Conservation (phyloP, 2,888 invertebrate genomes). For the Erynnis tages region DNA sequence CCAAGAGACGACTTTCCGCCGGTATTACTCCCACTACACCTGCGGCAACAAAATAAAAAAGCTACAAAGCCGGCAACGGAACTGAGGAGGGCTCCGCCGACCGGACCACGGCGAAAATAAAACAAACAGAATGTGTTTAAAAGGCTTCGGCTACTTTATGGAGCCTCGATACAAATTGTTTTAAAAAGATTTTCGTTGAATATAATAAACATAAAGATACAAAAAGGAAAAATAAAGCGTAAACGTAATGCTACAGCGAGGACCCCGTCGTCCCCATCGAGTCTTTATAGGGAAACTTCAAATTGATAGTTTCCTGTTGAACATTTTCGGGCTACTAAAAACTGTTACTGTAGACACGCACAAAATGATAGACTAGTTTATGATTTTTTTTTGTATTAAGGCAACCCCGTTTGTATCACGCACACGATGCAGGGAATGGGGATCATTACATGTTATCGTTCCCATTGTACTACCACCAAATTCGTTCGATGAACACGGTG, state of each 20-base stretch:
- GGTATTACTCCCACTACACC: constrained; percentile 84
- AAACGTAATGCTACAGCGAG: constrained; percentile 42
- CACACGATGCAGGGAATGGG: constrained; percentile 58
- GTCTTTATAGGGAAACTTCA: constrained; percentile 72
- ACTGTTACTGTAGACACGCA: constrained; percentile 71
- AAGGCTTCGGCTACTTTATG: constrained; percentile 23
- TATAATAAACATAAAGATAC: constrained; percentile 12
- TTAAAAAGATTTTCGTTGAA: constrained; percentile 24
- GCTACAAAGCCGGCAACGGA: constrained; percentile 73
- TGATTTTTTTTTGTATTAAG: constrained; percentile 52
- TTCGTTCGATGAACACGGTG: constrained; percentile 59
- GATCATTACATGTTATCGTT: constrained; percentile 57
- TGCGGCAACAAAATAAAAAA: constrained; percentile 80
- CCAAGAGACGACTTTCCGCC: constrained; percentile 83
- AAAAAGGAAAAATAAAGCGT: constrained; percentile 21
- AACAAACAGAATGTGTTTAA: constrained; percentile 50
- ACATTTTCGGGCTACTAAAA: constrained; percentile 67
- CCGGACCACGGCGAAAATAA: constrained; percentile 60
- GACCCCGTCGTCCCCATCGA: constrained; percentile 58
- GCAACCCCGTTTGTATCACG: constrained; percentile 67
- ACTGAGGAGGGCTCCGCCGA: constrained; percentile 54
- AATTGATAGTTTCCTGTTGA: constrained; percentile 73
- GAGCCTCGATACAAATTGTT: constrained; percentile 23
- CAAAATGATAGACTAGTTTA: constrained; percentile 57
- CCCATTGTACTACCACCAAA: constrained; percentile 62